Evolutionary conservation across 2,113 vertebrate genomes (phyloP).

Genomic region (Tonatia bakeri): DNA sequence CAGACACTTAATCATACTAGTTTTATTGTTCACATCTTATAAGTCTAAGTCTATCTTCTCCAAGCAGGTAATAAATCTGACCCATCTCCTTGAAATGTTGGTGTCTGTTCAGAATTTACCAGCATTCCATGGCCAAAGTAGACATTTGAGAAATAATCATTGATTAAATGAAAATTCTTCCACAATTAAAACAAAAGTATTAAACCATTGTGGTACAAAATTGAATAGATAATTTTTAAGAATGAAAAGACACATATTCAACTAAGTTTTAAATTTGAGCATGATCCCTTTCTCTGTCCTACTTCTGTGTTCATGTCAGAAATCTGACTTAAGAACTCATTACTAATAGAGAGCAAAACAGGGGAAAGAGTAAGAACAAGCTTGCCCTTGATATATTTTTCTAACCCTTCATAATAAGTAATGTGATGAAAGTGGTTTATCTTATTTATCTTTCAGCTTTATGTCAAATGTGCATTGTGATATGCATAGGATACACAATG

Average conservation of each 20-base stretch:
- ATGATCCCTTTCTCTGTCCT: background rate
- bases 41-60: background rate
- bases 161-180: background rate
- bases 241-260: background rate
- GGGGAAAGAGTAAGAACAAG: background rate
- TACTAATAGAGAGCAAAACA: background rate
- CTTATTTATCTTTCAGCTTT: slow-evolving; percentile 60
- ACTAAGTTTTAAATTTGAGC: background rate
- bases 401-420: slow-evolving; percentile 32
- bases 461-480: slow-evolving; percentile 43
- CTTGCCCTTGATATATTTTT: slow-evolving; percentile 18
- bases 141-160: background rate
- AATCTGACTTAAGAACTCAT: background rate
- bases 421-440: slow-evolving; percentile 43
- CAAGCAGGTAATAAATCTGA: background rate
- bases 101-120: background rate
- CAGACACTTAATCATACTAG: background rate
- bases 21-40: background rate
- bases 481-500: slow-evolving; percentile 25
- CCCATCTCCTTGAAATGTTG: background rate
- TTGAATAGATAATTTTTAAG: background rate
- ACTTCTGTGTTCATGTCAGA: background rate
- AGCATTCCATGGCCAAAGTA: background rate
- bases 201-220: background rate
- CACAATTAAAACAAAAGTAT: background rate